Evolutionary conservation across 2,113 vertebrate species (phyloP).

Genomic region (Erinaceus europaeus): DNA sequence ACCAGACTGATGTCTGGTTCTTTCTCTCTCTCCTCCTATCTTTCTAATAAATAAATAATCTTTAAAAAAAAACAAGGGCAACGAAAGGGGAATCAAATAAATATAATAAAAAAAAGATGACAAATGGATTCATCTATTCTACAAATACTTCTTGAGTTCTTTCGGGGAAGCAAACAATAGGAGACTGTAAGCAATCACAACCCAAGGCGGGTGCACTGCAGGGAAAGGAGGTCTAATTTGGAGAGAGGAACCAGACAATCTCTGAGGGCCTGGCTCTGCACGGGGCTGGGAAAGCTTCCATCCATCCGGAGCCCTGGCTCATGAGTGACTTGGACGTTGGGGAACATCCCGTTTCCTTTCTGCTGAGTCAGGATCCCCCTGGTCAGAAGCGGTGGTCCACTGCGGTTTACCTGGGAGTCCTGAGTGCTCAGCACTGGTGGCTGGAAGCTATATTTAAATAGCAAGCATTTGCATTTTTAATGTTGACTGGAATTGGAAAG

Average conservation of each 20-base stretch:
- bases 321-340: not conserved
- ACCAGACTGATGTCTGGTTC: too few species aligned
- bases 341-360: not conserved
- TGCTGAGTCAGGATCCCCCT: not conserved
- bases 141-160: not conserved
- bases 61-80: too few species aligned
- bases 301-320: not conserved
- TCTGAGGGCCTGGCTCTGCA: not conserved
- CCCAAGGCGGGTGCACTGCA: too few species aligned
- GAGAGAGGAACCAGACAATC: not conserved
- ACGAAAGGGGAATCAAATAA: too few species aligned
- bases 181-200: too few species aligned
- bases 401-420: slow-evolving; percentile 39
- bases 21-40: too few species aligned
- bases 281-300: not conserved
- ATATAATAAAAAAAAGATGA: not conserved
- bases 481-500: slow-evolving; percentile 59
- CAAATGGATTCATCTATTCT: not conserved
- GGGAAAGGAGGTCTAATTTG: not conserved
- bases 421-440: not conserved
- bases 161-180: too few species aligned
- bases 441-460: slow-evolving; percentile 62
- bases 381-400: not conserved
- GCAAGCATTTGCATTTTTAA: slow-evolving; percentile 71
- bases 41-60: too few species aligned